Percentiles rank a stretch among this genome's conserved stretches.
Evolutionary conservation across 2,888 invertebrate species (phyloP).

Genomic region (Diabrotica balteata): DNA sequence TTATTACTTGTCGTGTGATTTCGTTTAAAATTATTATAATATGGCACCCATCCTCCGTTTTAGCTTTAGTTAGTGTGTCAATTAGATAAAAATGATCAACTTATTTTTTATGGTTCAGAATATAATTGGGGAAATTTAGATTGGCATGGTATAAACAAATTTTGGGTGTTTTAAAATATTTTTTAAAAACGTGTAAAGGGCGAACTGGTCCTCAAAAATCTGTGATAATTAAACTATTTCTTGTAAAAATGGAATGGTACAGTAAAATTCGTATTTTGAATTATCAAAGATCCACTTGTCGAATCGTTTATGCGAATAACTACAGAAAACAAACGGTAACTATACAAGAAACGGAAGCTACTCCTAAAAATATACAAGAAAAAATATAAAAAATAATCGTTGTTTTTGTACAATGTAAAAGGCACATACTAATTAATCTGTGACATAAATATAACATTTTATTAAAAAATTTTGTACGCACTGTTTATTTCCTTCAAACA

Average conservation of each 20-base stretch:
- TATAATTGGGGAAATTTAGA: no score
- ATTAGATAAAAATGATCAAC: no score
- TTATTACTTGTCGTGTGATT: no score
- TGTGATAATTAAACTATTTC: not conserved
- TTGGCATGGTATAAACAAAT: no score
- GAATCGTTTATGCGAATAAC: slow-evolving; percentile 12
- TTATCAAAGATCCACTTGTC: slow-evolving; percentile 5
- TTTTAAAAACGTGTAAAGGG: no score
- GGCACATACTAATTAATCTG: slow-evolving; percentile 52
- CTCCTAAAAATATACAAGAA: slow-evolving; percentile 25
- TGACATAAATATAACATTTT: slow-evolving; percentile 45
- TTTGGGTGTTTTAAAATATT: no score
- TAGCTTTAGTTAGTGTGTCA: no score
- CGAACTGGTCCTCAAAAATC: no score
- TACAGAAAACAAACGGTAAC: slow-evolving; percentile 36
- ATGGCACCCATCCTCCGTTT: no score
- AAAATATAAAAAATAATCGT: slow-evolving; percentile 40
- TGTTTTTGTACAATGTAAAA: slow-evolving; percentile 53
- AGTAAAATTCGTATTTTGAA: not conserved
- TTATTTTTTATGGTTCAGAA: no score
- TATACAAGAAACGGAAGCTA: slow-evolving; percentile 32
- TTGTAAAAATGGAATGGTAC: not conserved
- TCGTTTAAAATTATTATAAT: no score
- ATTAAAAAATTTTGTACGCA: slow-evolving; percentile 43
- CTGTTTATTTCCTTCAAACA: slow-evolving; percentile 41